Base-by-base conservation (phyloP, 2,113 vertebrate species). In the Sarotherodon lohbergeri region DNA sequence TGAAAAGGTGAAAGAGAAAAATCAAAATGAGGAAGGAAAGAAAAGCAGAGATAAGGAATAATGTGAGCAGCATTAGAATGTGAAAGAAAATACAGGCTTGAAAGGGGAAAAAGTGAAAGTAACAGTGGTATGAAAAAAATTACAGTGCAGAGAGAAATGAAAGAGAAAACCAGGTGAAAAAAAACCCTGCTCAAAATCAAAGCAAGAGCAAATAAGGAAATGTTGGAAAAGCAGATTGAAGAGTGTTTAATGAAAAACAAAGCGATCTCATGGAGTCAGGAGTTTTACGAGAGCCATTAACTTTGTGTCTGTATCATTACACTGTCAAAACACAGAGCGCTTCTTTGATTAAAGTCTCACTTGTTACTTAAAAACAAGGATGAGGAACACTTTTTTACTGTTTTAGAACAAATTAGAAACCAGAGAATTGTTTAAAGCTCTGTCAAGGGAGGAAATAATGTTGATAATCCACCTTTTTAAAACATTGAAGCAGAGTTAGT, bases 301-400 rank as follows among this genome's bases (percentile, higher is more conserved):
- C 86, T 91, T 90, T 43, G 80, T 81, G 85, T 85, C 83, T 59
- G 78, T 89, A 92, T 94, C 88, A 89, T 92, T 88, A 90, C 83
- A 73, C 86, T 89, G 90, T 90, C 91, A 93, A 88, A 91, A 85
- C 86, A 81, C 84, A 43, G 68, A 71, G 86, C 82, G 19, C 17
- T 80, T 83, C 80, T 92, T 89, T 92, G 89, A 93, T 94, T 94
- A 91, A 91, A 92, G 68, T 56, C 80, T 90, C 85, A 61, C 81
- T 50, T 71, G 68, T 90, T 86, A 86, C 85, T 91, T 80, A 81
- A 80, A 82, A 73, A 76, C 50, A 36, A 80, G 36, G 48, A 81
- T 56, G 43, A 80, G 81, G 81, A 52, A 85, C 84, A 84, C 46
- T 32, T 32, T 34, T 11, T 16, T 82, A 71, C 56, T 61, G 32